These are phyloP conservation scores for Xenopus tropicalis DNA, from an alignment of 2,113 vertebrate genomes.

Conservation along the genomic window DNA sequence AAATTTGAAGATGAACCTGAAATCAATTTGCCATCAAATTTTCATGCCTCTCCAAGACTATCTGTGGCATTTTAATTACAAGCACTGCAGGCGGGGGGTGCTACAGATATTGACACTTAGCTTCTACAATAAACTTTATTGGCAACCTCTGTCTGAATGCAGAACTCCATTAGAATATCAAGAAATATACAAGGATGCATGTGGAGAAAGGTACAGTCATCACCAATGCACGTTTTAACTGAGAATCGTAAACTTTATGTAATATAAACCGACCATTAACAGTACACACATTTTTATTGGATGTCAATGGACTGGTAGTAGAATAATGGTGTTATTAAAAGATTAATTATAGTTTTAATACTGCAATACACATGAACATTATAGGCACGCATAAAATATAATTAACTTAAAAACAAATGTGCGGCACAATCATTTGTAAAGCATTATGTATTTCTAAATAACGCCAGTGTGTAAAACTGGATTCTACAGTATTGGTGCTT, in stretches of 20 bases:
- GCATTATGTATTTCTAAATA: neutral
- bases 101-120: constrained; percentile 97
- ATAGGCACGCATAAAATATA: neutral
- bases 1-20: constrained; percentile 83
- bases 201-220: constrained; percentile 53
- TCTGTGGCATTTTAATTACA: constrained; percentile 98
- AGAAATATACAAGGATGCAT: constrained; percentile 80
- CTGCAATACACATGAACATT: neutral
- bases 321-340: neutral
- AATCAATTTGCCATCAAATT: constrained; percentile 88
- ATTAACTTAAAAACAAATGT: neutral
- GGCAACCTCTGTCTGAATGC: constrained; percentile 96
- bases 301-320: neutral
- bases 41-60: constrained; percentile 80
- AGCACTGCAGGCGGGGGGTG: constrained; percentile 86
- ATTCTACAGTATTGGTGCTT: neutral
- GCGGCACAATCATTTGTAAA: neutral
- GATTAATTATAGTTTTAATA: constrained; percentile 7
- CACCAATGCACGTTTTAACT: constrained; percentile 23
- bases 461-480: neutral
- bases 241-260: neutral
- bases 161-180: constrained; percentile 96
- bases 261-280: neutral
- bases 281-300: neutral
- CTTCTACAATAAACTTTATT: constrained; percentile 99